Evolutionary conservation across 30 jellyfish, hydroid and myxozoan species (phyloP).

Genomic region (Chironex yamaguchii): DNA sequence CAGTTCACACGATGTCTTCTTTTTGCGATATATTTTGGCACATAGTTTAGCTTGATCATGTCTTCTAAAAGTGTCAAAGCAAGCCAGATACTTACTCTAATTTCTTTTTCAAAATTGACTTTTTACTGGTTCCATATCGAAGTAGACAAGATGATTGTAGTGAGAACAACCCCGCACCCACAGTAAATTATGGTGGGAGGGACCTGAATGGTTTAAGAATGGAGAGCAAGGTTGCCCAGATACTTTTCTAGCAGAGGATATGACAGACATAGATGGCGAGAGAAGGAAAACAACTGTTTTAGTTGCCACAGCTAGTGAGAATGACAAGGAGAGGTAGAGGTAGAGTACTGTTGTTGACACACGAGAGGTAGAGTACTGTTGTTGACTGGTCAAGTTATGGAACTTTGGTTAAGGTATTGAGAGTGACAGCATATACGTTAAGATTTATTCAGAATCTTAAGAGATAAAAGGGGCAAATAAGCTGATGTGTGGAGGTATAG

Average conservation of each 20-base stretch:
- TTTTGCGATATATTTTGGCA: no score
- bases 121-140: no score
- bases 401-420: not conserved
- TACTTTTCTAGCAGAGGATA: not conserved
- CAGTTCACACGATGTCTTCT: no score
- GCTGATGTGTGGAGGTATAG: no score
- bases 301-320: not conserved
- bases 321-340: no score
- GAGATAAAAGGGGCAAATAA: not conserved
- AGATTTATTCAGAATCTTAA: not conserved
- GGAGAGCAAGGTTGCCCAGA: not conserved
- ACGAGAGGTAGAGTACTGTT: not conserved
- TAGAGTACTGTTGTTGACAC: no score
- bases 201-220: not conserved
- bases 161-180: no score
- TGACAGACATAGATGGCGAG: not conserved
- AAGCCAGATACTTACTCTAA: no score
- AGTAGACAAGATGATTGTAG: no score
- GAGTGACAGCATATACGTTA: not conserved
- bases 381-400: not conserved
- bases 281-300: not conserved
- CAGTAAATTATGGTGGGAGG: not conserved
- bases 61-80: no score
- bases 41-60: no score
- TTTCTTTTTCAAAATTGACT: no score